Evolutionary conservation across 2,113 vertebrate species (phyloP), one percentile per base, ranked within the genome.

Genomic region (Oenanthe melanoleuca): DNA sequence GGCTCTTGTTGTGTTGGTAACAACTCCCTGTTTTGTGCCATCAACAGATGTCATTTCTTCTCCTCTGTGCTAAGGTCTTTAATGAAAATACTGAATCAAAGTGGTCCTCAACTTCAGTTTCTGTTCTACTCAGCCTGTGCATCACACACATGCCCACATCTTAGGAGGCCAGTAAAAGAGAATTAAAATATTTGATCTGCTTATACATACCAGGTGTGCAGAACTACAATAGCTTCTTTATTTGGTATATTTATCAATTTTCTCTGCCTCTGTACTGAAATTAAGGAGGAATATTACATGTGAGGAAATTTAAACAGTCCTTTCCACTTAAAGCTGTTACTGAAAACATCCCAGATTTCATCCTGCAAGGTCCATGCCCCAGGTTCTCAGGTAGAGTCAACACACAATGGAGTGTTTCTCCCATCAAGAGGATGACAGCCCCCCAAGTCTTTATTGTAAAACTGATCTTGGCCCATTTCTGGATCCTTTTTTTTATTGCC

Each of bases 31-130:
- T 55, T 86, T 59, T 80, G 28, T 84, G 34, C 15, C 60, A 74
- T 38, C 80, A 78, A 66, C 31, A 67, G 33, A 45, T 29, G 52
- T 1, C 0, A n/a, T 78, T 83, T 69, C 59, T 86, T 70, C 70
- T 80, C 14, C 65, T 79, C n/a, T 61, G n/a, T 37, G 63, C n/a
- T 66, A 50, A 80, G 11, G 8, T 26, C 44, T 84, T 50, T 37
- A 78, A 71, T 71, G 64, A 93, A 93, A 94, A 80, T 63, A 83
- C 14, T 81, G 31, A 77, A 83, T 73, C 26, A 55, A 88, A 82
- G 17, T 15, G 14, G 38, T 44, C 45, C 29, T 82, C 63, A 73
- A 4, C 24, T 69, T 77, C 71, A 80, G 42, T 18, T 73, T 88
- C 67, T 69, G 26, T 66, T 82, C 71, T 21, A 12, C 26, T 85